Evolutionary conservation across 2,113 vertebrate genomes (phyloP), one percentile per base, ranked within the genome.

Genomic region (Embiotoca jacksoni): DNA sequence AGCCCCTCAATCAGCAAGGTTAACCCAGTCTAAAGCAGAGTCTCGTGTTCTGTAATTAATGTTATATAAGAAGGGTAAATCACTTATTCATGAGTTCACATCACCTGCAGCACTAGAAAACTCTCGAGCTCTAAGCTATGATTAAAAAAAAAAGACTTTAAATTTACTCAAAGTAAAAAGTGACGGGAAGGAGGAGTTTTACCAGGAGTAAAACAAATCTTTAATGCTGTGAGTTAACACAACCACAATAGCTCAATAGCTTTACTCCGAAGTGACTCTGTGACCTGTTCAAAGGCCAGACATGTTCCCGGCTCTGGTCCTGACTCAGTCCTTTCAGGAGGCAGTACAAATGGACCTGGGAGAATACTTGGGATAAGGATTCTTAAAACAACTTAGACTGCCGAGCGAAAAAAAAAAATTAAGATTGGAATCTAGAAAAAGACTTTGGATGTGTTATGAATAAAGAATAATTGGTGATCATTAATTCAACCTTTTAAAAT

Each of bases 401-500:
- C 33, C 39, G 11, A 37, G 37, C 4, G 5, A 4, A 37, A 57
- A 67, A 60, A 39, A 13, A 37, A 2, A 62, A 57, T 13, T 11
- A 39, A 61, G 8, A 46, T 1, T 39, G 23, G 11, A 72, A 49
- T 50, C 7, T 15, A 15, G 6, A 57, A 47, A 68, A 35, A 6
- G 72, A n/a, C 3, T 5, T 50, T 10, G 2, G 37, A 11, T 7
- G 23, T 61, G 16, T 30, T n/a, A 57, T 6, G 11, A 23, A 65
- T 23, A 58, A 36, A 44, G 67, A 56, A 46, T 77, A 77, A 82
- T 75, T 78, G 59, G 23, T 9, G 16, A 54, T 63, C 30, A 75
- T 53, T 7, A 64, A 54, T 59, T 83, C 78, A 82, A 82, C 79
- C 60, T 86, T 83, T 82, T 80, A 30, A 83, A 84, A 77, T 75